A percentile compares a stretch with the other conserved stretches of the same genome.
These are phyloP conservation scores for Leucosticte australis DNA, from an alignment of 2,113 vertebrate genomes.

Conservation along the genomic window DNA sequence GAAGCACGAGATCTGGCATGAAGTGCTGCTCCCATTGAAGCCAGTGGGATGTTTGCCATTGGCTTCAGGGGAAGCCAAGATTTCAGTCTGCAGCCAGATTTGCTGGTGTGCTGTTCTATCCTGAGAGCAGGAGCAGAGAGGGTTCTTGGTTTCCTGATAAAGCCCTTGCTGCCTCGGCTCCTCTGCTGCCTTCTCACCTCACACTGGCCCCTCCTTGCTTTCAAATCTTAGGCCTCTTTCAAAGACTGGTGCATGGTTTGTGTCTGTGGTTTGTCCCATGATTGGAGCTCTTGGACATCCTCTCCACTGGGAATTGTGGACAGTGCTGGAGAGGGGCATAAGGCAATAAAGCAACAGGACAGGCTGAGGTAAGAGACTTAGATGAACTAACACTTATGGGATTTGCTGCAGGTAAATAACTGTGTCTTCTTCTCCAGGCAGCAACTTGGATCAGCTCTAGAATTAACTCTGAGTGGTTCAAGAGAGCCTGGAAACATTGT, in stretches of 20 bases:
- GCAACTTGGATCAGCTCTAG: not conserved
- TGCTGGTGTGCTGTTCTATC: slow-evolving; percentile 39
- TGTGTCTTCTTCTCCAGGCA: not conserved
- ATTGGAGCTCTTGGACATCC: not conserved
- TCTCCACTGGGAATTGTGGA: not conserved
- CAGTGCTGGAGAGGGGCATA: not conserved
- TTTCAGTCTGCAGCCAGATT: slow-evolving; percentile 46
- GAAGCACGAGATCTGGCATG: slow-evolving; percentile 62
- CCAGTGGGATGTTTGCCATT: slow-evolving; percentile 60
- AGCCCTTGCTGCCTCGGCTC: not conserved
- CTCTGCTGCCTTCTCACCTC: not conserved
- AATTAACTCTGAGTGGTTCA: not conserved
- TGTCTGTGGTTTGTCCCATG: not conserved
- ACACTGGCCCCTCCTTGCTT: not conserved
- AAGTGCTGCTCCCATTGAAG: slow-evolving; percentile 43
- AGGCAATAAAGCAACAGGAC: not conserved
- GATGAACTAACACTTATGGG: not conserved
- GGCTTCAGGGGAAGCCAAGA: slow-evolving; percentile 39
- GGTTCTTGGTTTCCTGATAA: slow-evolving; percentile 24
- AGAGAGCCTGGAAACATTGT: not conserved
- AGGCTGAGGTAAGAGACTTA: not conserved
- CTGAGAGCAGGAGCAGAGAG: slow-evolving; percentile 22
- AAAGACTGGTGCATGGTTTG: not conserved
- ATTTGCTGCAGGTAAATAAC: not conserved
- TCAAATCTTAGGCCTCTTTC: not conserved